Percentiles rank a stretch among this genome's conserved stretches.
These are phyloP conservation scores for Heteronetta atricapilla DNA, from an alignment of 2,113 vertebrate genomes.

Conservation along the genomic window DNA sequence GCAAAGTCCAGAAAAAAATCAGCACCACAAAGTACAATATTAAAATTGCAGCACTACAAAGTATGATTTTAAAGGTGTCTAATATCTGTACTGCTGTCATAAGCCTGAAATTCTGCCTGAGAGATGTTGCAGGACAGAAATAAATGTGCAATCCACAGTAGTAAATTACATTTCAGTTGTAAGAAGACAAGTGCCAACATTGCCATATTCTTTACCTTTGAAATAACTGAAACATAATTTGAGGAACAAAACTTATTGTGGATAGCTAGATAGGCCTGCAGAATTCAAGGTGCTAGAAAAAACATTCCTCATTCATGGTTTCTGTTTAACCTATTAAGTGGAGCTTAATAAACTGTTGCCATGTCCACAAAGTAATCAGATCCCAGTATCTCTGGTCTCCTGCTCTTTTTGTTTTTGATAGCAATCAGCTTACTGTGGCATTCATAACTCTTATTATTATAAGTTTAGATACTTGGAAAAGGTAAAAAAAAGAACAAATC, in stretches of 20 bases:
- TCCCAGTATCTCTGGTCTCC: not conserved
- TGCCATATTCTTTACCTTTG: not conserved
- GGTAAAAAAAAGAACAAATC: not conserved
- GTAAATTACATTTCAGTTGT: not conserved
- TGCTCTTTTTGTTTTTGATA: not conserved
- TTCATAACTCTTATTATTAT: not conserved
- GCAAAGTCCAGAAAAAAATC: not conserved
- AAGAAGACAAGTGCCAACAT: not conserved
- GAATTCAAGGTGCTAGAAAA: not conserved
- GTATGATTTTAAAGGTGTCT: not conserved
- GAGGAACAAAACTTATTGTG: not conserved
- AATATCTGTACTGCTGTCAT: not conserved
- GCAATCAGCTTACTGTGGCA: not conserved
- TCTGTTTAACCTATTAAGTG: not conserved
- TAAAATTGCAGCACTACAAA: not conserved
- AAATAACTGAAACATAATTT: not conserved
- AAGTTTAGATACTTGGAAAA: not conserved
- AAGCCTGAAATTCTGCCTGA: not conserved
- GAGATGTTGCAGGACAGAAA: not conserved
- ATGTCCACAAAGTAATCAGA: not conserved
- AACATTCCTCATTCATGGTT: not conserved
- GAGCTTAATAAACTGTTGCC: not conserved
- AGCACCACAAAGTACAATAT: not conserved
- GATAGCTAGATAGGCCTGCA: not conserved
- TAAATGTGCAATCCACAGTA: not conserved